Evolutionary conservation across 37 sponge, comb jelly and placozoan genomes (phyloP).

Genomic region (Cliona cf. orientalis): DNA sequence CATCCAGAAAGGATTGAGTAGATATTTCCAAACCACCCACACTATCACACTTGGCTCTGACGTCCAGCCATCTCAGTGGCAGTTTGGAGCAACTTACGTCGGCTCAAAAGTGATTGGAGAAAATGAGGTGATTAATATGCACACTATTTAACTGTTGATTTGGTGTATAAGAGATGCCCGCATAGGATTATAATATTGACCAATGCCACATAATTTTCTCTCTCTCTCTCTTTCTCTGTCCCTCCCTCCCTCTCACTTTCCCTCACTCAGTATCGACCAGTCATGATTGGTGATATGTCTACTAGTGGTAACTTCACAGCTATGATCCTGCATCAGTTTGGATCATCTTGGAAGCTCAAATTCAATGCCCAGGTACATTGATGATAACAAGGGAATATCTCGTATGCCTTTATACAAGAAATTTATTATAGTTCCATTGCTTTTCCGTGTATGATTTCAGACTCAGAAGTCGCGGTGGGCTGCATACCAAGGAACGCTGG

Average conservation of each 20-base stretch:
- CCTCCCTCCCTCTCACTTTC: no score
- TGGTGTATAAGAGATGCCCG: no score
- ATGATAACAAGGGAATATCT: no score
- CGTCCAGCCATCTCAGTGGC: conserved; percentile 67
- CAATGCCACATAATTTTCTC: no score
- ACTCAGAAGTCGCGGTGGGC: conserved; percentile 70
- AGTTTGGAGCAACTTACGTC: conserved; percentile 91
- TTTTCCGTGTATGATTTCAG: no score
- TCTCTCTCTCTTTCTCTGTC: no score
- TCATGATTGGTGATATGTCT: conserved; percentile 75
- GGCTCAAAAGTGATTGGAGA: conserved; percentile 76
- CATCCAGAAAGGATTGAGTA: conserved; percentile 84
- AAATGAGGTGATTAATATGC: no score
- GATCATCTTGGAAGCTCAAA: conserved; percentile 41
- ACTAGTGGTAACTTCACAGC: conserved; percentile 66
- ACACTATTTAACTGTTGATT: no score
- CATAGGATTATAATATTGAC: no score
- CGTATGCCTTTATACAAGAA: no score
- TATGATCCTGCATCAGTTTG: conserved; percentile 59
- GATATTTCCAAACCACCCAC: conserved; percentile 83
- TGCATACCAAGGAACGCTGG: conserved; percentile 68
- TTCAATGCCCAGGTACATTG: conserved; percentile 59
- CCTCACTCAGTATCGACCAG: conserved; percentile 79
- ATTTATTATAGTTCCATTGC: no score
- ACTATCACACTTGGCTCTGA: conserved; percentile 70